A percentile compares a stretch with the other conserved stretches of the same genome.
These are phyloP conservation scores for Mallotus villosus DNA, from an alignment of 2,797 vertebrate genomes.

Conservation along the genomic window DNA sequence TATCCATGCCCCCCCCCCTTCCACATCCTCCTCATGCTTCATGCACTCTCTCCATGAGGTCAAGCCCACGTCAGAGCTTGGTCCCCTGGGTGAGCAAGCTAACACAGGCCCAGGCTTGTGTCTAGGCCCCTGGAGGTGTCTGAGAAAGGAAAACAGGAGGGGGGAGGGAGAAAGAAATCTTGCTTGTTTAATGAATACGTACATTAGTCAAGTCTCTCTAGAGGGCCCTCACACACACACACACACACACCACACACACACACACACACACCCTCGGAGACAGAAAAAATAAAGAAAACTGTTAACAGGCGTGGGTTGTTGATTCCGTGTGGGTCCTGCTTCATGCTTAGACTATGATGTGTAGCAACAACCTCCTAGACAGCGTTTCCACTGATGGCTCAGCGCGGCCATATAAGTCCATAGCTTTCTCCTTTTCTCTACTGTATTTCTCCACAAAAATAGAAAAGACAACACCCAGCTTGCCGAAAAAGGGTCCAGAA, in stretches of 20 bases:
- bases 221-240: background rate
- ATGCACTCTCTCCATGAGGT: constrained; percentile 63
- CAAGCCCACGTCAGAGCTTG: constrained; percentile 66
- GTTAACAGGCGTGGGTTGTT: background rate
- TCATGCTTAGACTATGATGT: constrained; percentile 31
- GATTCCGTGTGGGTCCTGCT: background rate
- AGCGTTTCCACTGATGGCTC: too few species aligned
- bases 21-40: constrained; percentile 47
- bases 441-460: background rate
- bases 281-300: background rate
- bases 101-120: constrained; percentile 70
- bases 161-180: constrained; percentile 19
- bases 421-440: background rate
- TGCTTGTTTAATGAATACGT: constrained; percentile 61
- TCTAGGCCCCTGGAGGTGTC: constrained; percentile 65
- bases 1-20: constrained; percentile 24
- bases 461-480: background rate
- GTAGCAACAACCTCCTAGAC: constrained; percentile 44
- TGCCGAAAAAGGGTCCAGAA: too few species aligned
- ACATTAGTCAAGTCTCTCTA: constrained; percentile 45
- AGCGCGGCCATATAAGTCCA: constrained; percentile 22
- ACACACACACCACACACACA: background rate
- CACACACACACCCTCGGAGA: constrained; percentile 12
- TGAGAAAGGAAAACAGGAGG: constrained; percentile 57
- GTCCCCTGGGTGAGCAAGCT: constrained; percentile 61